phyloP scores from a whole-genome alignment of 2,113 vertebrate genomes.

The Saguinus midas region DNA sequence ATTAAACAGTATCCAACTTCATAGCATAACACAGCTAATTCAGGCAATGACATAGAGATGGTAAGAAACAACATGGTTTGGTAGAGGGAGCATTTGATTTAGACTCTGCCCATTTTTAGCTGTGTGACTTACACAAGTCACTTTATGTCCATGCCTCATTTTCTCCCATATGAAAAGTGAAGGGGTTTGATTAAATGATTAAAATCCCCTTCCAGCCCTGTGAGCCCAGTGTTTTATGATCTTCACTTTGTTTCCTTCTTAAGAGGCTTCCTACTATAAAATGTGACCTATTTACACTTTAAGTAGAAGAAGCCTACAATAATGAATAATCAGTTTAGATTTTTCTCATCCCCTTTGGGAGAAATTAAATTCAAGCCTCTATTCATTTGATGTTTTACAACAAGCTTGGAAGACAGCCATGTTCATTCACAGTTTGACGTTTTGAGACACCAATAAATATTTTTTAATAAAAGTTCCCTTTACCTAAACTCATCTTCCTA shows the following conservation, averaged over 20 bases:
- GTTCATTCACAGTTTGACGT: background rate
- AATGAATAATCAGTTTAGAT: background rate
- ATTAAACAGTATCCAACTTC: background rate
- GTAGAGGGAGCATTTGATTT: background rate
- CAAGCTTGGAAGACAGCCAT: background rate
- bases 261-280: background rate
- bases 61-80: background rate
- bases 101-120: background rate
- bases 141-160: background rate
- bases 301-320: background rate
- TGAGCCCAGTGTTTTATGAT: background rate
- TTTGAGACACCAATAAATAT: background rate
- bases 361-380: conserved; percentile 17
- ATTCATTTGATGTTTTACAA: background rate
- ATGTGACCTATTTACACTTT: background rate
- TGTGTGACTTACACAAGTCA: background rate
- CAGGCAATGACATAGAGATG: background rate
- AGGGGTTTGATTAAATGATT: background rate
- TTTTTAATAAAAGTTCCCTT: conserved; percentile 16
- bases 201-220: background rate
- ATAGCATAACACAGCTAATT: background rate
- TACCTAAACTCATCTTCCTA: background rate
- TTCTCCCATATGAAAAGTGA: background rate
- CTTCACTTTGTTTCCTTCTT: conserved; percentile 32
- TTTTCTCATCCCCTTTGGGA: background rate